Evolutionary conservation across 2,113 vertebrate species (phyloP), one percentile per base, ranked within the genome.

Genomic region (Plecturocebus donacophilus): DNA sequence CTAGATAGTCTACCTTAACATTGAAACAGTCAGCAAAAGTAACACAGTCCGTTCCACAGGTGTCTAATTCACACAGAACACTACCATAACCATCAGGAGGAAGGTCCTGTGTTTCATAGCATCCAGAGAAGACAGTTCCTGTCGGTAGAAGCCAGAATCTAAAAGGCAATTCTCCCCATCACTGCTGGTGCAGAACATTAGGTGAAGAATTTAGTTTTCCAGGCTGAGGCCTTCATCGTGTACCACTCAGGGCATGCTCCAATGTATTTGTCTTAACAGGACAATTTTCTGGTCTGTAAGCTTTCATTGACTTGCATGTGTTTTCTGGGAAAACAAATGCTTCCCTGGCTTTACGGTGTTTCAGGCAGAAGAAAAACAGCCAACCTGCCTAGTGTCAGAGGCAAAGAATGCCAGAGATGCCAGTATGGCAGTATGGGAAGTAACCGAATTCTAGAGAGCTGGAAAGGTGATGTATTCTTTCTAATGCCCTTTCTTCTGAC

Each of bases 231-330:
- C 92, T 97, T 96, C 80, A 96, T 96, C 54, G 0, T 87, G 83
- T 42, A 94, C 95, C 94, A 87, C 66, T 96, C 92, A 80, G 94
- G 86, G 30, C 87, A 94, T 0, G 73, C 80, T 95, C 56, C 19
- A 13, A 81, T 68, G 56, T 96, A 40, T 97, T 76, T 95, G 95
- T 96, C 96, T 91, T 96, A 95, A 93, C 75, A 95, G 75, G 84
- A 95, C 97, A 97, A 97, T 96, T 97, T 97, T 96, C 95, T 97
- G 97, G 79, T 97, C 97, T 73, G 81, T 42, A 79, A 95, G 94
- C 64, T 97, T 96, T 96, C 97, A 96, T 32, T 94, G 92, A 96
- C 95, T 97, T 90, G 83, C 80, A 81, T 85, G 97, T 91, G n/a
- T 97, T 95, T 96, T 70, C 90, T 77, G 40, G 81, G 30, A 58